Percentiles rank a stretch among this genome's conserved stretches.
Evolutionary conservation across 2,797 vertebrate genomes (phyloP).

Genomic region (Myotis findleyi): DNA sequence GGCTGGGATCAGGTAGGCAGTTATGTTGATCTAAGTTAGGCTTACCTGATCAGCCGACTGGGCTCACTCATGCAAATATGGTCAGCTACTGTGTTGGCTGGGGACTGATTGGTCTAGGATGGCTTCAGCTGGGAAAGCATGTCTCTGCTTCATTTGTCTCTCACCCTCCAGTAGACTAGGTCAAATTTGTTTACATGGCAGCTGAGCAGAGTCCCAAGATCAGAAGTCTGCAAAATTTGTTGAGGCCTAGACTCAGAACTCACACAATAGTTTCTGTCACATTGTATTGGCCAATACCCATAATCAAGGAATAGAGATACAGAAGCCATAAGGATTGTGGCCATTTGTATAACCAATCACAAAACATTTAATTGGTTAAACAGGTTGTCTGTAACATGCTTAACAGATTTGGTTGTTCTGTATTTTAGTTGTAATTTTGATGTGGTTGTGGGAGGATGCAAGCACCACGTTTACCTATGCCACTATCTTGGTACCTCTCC

Average conservation of each 20-base stretch:
- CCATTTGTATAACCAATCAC: background rate
- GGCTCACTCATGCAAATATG: background rate
- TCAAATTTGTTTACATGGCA: constrained; percentile 25
- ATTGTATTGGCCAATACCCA: background rate
- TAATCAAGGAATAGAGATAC: constrained; percentile 7
- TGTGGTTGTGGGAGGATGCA: no score
- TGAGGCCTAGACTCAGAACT: background rate
- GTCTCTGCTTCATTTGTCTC: background rate
- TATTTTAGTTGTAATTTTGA: no score
- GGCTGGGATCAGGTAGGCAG: background rate
- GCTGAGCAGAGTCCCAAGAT: background rate
- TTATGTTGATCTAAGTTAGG: background rate
- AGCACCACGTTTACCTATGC: no score
- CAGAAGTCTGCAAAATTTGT: background rate
- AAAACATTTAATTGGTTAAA: constrained; percentile 25
- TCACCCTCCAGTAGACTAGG: background rate
- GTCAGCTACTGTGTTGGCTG: background rate
- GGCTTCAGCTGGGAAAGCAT: background rate
- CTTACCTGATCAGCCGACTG: background rate
- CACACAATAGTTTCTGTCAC: background rate
- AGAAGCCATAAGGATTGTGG: constrained; percentile 1
- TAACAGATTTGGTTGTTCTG: background rate
- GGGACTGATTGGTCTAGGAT: background rate
- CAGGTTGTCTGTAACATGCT: background rate
- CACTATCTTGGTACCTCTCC: no score